Evolutionary conservation across 2,888 invertebrate species (phyloP).

Genomic region (Frankliniella fusca): DNA sequence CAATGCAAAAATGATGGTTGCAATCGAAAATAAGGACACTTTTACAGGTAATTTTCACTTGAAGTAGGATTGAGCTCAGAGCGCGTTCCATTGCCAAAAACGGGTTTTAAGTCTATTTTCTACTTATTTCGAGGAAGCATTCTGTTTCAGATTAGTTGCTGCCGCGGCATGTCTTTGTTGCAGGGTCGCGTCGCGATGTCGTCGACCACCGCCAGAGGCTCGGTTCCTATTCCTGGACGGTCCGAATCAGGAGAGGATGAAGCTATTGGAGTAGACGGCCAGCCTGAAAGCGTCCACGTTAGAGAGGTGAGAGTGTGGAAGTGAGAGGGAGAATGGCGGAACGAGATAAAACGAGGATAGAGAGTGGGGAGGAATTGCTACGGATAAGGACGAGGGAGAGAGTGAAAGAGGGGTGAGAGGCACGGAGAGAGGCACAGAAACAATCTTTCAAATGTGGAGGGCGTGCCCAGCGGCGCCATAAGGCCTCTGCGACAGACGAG

Average conservation of each 20-base stretch:
- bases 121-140: too few relatives aligned
- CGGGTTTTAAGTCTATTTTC: not conserved
- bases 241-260: slow-evolving; percentile 4
- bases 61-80: too few relatives aligned
- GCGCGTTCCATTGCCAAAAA: not conserved
- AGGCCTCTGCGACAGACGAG: not conserved
- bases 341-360: not conserved
- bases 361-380: not conserved
- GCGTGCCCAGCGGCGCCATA: not conserved
- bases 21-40: not conserved
- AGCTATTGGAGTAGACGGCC: slow-evolving; percentile 3
- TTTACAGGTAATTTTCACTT: not conserved
- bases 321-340: not conserved
- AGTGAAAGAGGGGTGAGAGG: not conserved
- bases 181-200: not conserved
- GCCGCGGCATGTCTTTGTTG: not conserved
- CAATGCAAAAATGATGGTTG: too few relatives aligned
- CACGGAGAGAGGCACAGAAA: not conserved
- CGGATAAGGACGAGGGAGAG: not conserved
- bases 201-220: not conserved
- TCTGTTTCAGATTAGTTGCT: not conserved
- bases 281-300: not conserved
- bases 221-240: not conserved
- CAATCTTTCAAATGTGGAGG: slow-evolving; percentile 10
- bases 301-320: not conserved